phyloP scores from a whole-genome alignment of 2,888 invertebrate species.

The Cephus runcator region DNA sequence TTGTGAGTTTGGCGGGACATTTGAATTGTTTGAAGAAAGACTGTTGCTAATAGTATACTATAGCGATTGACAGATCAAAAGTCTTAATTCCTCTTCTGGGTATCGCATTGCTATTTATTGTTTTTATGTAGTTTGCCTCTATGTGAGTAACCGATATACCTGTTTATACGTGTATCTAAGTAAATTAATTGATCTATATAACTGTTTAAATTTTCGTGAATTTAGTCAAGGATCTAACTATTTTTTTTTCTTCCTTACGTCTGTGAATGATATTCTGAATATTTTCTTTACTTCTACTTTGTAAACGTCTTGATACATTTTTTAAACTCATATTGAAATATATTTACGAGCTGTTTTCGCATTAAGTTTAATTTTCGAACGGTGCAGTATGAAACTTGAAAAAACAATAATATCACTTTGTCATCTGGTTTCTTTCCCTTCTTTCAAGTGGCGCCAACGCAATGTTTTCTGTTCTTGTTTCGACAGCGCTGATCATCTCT shows the following conservation, averaged over 20 bases:
- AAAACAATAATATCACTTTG: neutral
- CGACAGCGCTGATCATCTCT: neutral
- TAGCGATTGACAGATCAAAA: neutral
- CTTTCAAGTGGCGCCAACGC: too few species aligned
- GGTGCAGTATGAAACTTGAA: neutral
- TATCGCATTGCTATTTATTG: neutral
- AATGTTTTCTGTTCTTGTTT: neutral
- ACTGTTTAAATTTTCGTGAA: neutral
- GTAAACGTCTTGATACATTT: neutral
- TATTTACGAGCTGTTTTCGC: neutral
- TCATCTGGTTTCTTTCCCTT: neutral
- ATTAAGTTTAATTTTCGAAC: neutral
- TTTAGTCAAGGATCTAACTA: neutral
- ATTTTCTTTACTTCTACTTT: neutral
- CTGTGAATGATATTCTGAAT: neutral
- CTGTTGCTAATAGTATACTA: too few species aligned
- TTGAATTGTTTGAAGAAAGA: neutral
- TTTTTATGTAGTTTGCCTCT: neutral
- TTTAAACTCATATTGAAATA: neutral
- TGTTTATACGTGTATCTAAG: neutral
- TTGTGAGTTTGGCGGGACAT: neutral
- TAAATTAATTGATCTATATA: neutral
- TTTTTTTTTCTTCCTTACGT: neutral
- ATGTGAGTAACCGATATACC: neutral
- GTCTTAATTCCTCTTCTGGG: neutral